A percentile compares a stretch with the other conserved stretches of the same genome.
phyloP scores from a whole-genome alignment of 53 echinoderm and acorn worm species.

The Mesocentrotus franciscanus region DNA sequence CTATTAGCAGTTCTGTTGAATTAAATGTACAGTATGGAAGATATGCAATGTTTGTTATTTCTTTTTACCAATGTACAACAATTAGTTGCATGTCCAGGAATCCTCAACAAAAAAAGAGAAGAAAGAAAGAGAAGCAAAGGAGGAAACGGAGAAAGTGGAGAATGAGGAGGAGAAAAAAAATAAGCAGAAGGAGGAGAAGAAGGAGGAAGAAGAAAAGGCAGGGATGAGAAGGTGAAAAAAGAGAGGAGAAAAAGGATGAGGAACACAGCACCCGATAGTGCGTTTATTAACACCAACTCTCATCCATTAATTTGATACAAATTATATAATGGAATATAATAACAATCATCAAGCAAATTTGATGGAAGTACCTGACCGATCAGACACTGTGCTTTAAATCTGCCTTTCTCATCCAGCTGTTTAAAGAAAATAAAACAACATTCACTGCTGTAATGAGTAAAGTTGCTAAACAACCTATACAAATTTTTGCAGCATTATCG shows the following conservation, averaged over 20 bases:
- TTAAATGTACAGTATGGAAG: background rate
- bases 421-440: background rate
- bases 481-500: no score
- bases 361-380: background rate
- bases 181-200: no score
- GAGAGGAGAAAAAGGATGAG: no score
- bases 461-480: no score
- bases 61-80: background rate
- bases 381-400: background rate
- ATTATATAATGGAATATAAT: background rate
- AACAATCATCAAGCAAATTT: background rate
- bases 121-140: background rate
- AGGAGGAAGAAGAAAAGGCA: no score
- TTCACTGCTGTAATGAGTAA: background rate
- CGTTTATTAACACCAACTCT: no score
- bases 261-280: no score
- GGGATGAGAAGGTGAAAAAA: no score
- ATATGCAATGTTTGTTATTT: background rate
- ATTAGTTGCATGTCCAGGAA: background rate
- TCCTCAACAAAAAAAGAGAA: background rate
- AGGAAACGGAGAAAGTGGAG: no score
- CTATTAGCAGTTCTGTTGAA: background rate
- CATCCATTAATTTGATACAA: no score
- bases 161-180: no score
- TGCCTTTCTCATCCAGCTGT: conserved; percentile 9